Conservation (phyloP, 2,888 invertebrate species). For the Drepana falcataria region DNA sequence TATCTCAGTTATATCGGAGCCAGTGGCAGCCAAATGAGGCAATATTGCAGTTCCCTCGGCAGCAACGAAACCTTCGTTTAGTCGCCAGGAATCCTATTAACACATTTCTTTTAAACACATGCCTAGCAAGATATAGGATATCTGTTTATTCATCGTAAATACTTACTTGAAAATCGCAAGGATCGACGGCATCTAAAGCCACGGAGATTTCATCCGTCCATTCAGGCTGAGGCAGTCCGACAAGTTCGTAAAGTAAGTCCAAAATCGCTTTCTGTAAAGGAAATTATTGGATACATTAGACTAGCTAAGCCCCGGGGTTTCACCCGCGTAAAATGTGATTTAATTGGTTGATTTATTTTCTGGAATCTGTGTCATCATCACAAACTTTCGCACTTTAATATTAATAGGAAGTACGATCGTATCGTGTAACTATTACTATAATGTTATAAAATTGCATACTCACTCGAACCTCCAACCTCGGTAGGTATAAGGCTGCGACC, state of each 20-base stretch:
- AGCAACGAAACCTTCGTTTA: conserved; percentile 96
- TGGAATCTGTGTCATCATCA: no score
- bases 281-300: conserved; percentile 3
- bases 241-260: conserved; percentile 93
- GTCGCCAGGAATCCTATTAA: conserved; percentile 87
- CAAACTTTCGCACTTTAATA: no score
- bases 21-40: conserved; percentile 90
- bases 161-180: conserved; percentile 84
- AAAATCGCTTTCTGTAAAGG: conserved; percentile 89
- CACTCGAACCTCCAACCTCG: conserved; percentile 93
- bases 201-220: conserved; percentile 96
- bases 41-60: conserved; percentile 92
- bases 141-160: not conserved
- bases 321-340: no score
- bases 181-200: conserved; percentile 93
- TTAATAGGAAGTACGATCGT: no score
- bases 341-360: no score
- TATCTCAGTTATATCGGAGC: conserved; percentile 94
- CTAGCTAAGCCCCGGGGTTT: not conserved
- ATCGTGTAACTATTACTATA: no score
- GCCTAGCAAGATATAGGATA: not conserved
- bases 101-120: not conserved
- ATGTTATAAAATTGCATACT: conserved; percentile 43
- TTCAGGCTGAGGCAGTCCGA: conserved; percentile 91
- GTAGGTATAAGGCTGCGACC: conserved; percentile 88